Base-by-base conservation (phyloP, 2,797 vertebrate genomes). In the Scleropages formosus region DNA sequence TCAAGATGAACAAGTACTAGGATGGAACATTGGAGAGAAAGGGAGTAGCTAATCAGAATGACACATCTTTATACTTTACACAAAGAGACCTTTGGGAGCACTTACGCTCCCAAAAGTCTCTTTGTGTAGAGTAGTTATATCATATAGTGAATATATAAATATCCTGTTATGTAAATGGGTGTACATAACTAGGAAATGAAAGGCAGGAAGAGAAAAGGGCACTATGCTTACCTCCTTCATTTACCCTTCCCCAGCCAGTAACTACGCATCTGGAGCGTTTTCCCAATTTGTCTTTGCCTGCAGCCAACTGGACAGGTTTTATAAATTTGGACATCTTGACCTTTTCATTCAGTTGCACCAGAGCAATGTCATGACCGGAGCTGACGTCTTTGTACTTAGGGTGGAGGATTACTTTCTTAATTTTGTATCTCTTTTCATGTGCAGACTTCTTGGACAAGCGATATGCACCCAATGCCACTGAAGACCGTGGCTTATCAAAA, bases 351-450 rank as follows among this genome's bases (percentile, higher is more conserved):
- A 70, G 49, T 49, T 49, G 11, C 27, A 53, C 53, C 47, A 70
- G 53, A 46, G 68, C 68, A 18, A 70, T 70, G 68, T 70, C 53
- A 47, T 70, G 47, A 20, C 68, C 67, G 51, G 69, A 70, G 6
- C 20, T 15, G 24, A 22, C 53, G 47, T 69, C 49, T 15, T 15
- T 49, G 1, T 27, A 70, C 10, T 27, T 53, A 24, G 68, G 49
- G 68, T 70, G 68, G 22, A 53, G 26, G 49, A 70, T 53, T 67
- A 69, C 47, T 22, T 26, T 27, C 47, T 24, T 51, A 1, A 70
- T 13, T 15, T 24, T 12, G 9, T 18, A 51, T 0, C 51, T 22
- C 12, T n/a, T 47, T 13, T 69, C 67, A 3, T 16, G 67, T 22
- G 49, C 20, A 24, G 67, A 69, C 22, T 69, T 20, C 22, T 4